phyloP scores from a whole-genome alignment of 1,140 invertebrate genomes.

The Thaumatotibia leucotreta region DNA sequence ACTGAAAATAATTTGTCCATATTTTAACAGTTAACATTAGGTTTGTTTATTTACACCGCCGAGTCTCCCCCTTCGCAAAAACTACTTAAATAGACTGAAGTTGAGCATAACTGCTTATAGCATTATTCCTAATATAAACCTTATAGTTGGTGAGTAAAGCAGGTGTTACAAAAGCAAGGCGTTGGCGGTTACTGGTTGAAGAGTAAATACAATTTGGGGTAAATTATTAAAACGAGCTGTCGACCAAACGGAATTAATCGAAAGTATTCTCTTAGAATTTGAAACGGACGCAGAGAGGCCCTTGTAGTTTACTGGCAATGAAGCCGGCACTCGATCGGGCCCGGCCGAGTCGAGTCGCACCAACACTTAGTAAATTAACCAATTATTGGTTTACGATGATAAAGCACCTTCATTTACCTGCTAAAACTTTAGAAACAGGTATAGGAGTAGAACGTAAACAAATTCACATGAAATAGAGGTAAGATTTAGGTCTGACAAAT shows the following conservation, averaged over 20 bases:
- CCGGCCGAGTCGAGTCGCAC: neutral
- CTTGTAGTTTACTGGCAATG: slow-evolving; percentile 32
- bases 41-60: slow-evolving; percentile 42
- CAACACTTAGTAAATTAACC: slow-evolving; percentile 19
- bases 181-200: slow-evolving; percentile 18
- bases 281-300: slow-evolving; percentile 21
- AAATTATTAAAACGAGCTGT: slow-evolving; percentile 52
- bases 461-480: neutral
- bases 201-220: slow-evolving; percentile 30
- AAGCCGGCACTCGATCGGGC: neutral
- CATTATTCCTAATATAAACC: slow-evolving; percentile 17
- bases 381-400: slow-evolving; percentile 10
- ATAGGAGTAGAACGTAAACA: neutral
- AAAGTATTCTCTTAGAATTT: slow-evolving; percentile 47
- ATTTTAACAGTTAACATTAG: slow-evolving; percentile 35
- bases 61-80: slow-evolving; percentile 26
- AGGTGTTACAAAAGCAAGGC: slow-evolving; percentile 18
- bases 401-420: neutral
- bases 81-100: slow-evolving; percentile 22
- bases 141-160: slow-evolving; percentile 22
- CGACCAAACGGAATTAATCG: slow-evolving; percentile 47
- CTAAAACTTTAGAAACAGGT: neutral
- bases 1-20: slow-evolving; percentile 41
- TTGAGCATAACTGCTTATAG: slow-evolving; percentile 14
- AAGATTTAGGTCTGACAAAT: slow-evolving; percentile 12